Evolutionary conservation across 1,140 invertebrate genomes (phyloP).

Genomic region (Melitaea cinxia): DNA sequence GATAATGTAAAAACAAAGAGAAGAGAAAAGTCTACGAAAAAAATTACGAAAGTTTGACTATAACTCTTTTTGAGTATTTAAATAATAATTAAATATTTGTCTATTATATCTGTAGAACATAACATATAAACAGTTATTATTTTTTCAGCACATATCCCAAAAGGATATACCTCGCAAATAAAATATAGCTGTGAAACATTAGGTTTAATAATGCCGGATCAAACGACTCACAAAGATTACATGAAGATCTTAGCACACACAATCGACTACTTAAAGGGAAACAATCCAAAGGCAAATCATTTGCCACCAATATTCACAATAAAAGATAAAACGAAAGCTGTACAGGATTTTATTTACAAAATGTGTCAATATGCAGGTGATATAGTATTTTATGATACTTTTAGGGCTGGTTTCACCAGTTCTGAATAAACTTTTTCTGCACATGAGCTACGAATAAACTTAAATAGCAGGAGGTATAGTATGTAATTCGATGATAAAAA

Average conservation of each 20-base stretch:
- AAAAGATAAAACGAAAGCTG: conserved; percentile 58
- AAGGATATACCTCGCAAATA: conserved; percentile 81
- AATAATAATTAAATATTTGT: too few relatives aligned
- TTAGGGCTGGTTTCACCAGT: too few relatives aligned
- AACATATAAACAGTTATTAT: neutral
- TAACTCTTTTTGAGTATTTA: too few relatives aligned
- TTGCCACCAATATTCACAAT: conserved; percentile 80
- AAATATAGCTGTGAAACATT: conserved; percentile 70
- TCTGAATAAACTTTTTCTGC: too few relatives aligned
- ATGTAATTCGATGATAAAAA: too few relatives aligned
- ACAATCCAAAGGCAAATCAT: conserved; percentile 47
- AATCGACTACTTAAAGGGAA: conserved; percentile 68
- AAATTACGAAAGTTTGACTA: too few relatives aligned
- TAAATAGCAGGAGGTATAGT: too few relatives aligned
- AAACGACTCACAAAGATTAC: conserved; percentile 47
- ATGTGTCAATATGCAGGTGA: conserved; percentile 66
- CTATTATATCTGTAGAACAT: too few relatives aligned
- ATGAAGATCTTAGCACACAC: conserved; percentile 63
- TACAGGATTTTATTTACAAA: conserved; percentile 69
- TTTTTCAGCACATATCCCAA: conserved; percentile 64
- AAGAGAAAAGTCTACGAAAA: too few relatives aligned
- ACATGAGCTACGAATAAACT: too few relatives aligned
- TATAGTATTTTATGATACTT: neutral
- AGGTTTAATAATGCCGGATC: conserved; percentile 78
- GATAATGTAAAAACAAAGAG: too few relatives aligned